A percentile compares a stretch with the other conserved stretches of the same genome.
phyloP scores from a whole-genome alignment of 2,888 invertebrate genomes.

The Platycheirus rosarum region DNA sequence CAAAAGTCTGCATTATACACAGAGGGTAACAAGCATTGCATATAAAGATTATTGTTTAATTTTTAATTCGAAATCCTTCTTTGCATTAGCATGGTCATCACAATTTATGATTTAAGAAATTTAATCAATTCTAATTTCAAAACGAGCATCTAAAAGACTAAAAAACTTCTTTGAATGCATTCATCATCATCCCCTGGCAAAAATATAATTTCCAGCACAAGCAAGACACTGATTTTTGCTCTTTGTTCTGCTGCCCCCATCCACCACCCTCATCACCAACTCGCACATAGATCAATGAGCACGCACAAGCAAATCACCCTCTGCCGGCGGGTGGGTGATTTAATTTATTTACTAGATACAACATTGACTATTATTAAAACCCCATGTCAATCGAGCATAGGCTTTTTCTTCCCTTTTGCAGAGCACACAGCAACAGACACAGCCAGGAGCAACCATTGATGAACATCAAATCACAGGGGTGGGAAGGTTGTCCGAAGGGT shows the following conservation, averaged over 20 bases:
- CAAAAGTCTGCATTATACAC: too few species aligned
- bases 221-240: constrained; percentile 59
- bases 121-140: constrained; percentile 61
- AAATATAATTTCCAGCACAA: constrained; percentile 34
- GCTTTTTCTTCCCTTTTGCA: constrained; percentile 40
- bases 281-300: constrained; percentile 42
- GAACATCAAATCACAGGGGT: constrained; percentile 62
- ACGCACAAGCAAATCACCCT: constrained; percentile 29
- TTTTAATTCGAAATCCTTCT: too few species aligned
- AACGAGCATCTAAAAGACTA: constrained; percentile 23
- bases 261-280: constrained; percentile 7
- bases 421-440: constrained; percentile 51
- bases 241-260: constrained; percentile 46
- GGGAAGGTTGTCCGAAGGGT: background rate
- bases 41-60: too few species aligned
- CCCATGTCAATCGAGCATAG: constrained; percentile 60
- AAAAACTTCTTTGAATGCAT: constrained; percentile 32
- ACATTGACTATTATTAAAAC: constrained; percentile 70
- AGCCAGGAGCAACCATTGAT: constrained; percentile 48
- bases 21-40: too few species aligned
- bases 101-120: constrained; percentile 17
- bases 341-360: constrained; percentile 71
- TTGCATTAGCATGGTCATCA: background rate
- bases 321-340: constrained; percentile 51
- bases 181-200: constrained; percentile 21